Evolutionary conservation across 2,888 invertebrate species (phyloP).

Genomic region (Ischnus inquisitorius): DNA sequence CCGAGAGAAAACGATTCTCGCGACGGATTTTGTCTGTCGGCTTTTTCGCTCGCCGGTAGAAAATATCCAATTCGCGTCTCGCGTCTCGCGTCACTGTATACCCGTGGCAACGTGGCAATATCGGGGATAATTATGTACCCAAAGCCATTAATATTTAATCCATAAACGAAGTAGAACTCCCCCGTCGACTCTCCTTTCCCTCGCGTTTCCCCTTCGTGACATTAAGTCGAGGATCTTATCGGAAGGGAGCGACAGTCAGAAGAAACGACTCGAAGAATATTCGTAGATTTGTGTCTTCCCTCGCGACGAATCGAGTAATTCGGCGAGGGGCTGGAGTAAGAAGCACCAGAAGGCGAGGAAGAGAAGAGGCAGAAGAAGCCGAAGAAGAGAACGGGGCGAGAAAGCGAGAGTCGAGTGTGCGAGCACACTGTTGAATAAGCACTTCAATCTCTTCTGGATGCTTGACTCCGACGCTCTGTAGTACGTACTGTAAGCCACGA

Average conservation of each 20-base stretch:
- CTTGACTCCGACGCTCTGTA: constrained; percentile 72
- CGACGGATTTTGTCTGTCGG: constrained; percentile 11
- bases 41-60: constrained; percentile 12
- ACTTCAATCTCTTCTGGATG: constrained; percentile 79
- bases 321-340: constrained; percentile 31
- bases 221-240: constrained; percentile 33
- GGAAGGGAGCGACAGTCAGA: not conserved
- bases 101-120: constrained; percentile 40
- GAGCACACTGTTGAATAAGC: constrained; percentile 78
- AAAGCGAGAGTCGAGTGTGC: constrained; percentile 71
- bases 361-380: constrained; percentile 34
- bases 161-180: constrained; percentile 28
- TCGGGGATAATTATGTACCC: constrained; percentile 35
- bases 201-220: constrained; percentile 8
- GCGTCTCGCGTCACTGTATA: not conserved
- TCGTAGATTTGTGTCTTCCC: constrained; percentile 50
- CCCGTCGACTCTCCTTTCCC: constrained; percentile 24
- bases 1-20: constrained; percentile 1
- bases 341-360: constrained; percentile 21
- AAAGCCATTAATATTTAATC: constrained; percentile 38
- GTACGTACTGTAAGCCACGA: constrained; percentile 32
- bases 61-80: not conserved
- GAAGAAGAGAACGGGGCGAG: constrained; percentile 57
- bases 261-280: constrained; percentile 44
- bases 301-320: constrained; percentile 52